These are phyloP conservation scores for Calliopum simillimum DNA, from an alignment of 2,888 invertebrate species.

Conservation along the genomic window DNA sequence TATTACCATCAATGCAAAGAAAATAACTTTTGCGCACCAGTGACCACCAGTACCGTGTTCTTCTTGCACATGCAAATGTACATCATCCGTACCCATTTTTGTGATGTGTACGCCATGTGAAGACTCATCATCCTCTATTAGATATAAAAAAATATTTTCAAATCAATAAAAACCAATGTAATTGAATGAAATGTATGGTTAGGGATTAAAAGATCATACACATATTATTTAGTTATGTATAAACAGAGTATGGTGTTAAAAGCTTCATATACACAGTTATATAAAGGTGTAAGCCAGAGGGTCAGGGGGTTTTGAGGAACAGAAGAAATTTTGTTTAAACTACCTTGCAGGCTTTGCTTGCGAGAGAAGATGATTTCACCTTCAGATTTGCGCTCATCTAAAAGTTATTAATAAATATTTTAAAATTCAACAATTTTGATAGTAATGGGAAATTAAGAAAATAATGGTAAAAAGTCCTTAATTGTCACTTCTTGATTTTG, in stretches of 20 bases:
- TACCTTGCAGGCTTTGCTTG: constrained; percentile 65
- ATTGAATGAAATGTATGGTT: not conserved
- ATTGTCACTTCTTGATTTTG: not conserved
- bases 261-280: not conserved
- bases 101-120: constrained; percentile 66
- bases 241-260: not conserved
- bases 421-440: not conserved
- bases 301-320: not conserved
- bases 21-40: constrained; percentile 86
- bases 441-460: not conserved
- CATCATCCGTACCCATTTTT: constrained; percentile 74
- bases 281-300: not conserved
- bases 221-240: not conserved
- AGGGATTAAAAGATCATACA: not conserved
- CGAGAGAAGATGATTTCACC: constrained; percentile 63
- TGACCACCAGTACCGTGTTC: constrained; percentile 84
- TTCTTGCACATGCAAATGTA: constrained; percentile 81
- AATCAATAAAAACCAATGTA: not conserved
- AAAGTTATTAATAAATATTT: constrained; percentile 22
- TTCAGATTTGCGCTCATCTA: constrained; percentile 64
- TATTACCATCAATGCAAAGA: constrained; percentile 79
- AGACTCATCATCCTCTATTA: constrained; percentile 61
- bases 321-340: constrained; percentile 23
- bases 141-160: not conserved
- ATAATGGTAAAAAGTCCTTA: not conserved